These are phyloP conservation scores for Melanerpes aurifrons DNA, from an alignment of 2,113 vertebrate species.

Conservation along the genomic window DNA sequence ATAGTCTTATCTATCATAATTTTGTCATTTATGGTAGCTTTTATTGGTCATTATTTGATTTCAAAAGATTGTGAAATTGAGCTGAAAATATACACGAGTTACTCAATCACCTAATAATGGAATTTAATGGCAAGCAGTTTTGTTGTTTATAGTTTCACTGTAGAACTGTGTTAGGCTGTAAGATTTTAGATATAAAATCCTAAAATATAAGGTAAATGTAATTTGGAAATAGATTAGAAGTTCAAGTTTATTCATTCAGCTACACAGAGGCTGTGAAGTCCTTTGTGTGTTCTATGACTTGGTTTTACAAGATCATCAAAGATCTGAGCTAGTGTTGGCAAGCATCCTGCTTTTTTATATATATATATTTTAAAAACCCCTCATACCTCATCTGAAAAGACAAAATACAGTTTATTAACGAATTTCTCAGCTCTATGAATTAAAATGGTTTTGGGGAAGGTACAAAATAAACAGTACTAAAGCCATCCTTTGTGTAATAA, in stretches of 20 bases:
- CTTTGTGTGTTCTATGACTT: not conserved
- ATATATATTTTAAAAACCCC: too few relatives aligned
- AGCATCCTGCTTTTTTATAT: not conserved
- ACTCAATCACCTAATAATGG: not conserved
- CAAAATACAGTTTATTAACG: not conserved
- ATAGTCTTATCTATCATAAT: not conserved
- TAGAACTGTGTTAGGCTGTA: not conserved
- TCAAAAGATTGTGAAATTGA: not conserved
- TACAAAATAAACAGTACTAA: not conserved
- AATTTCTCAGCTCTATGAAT: not conserved
- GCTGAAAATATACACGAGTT: not conserved
- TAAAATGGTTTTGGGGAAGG: not conserved
- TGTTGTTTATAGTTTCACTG: not conserved
- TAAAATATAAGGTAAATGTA: not conserved
- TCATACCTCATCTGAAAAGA: not conserved
- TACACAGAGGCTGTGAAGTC: not conserved
- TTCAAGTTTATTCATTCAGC: not conserved
- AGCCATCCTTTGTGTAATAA: not conserved
- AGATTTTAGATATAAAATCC: not conserved
- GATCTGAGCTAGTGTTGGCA: not conserved
- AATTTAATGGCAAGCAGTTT: not conserved
- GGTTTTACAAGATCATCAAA: not conserved
- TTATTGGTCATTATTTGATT: not conserved
- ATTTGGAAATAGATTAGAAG: not conserved
- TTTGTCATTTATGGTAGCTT: not conserved